Conservation (phyloP, 2,113 vertebrate species). For the Trinectes maculatus region DNA sequence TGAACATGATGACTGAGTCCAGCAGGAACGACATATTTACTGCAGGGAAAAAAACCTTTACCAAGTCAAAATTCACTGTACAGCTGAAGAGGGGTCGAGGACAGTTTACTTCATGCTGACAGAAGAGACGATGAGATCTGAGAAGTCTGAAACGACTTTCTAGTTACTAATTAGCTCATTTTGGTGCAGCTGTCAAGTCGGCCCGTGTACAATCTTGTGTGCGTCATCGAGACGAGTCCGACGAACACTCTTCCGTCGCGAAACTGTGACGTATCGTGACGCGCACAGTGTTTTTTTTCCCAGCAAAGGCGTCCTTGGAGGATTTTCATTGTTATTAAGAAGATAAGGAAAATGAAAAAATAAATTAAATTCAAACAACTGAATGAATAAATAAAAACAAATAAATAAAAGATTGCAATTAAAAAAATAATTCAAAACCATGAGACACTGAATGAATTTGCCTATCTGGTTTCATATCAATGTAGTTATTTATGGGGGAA, state of each 20-base stretch:
- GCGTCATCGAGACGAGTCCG: constrained; percentile 50
- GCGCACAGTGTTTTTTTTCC: not conserved
- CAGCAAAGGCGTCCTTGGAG: too few species aligned
- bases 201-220: not conserved
- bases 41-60: not conserved
- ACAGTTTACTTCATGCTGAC: constrained; percentile 37
- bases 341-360: too few species aligned
- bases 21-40: constrained; percentile 91
- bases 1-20: constrained; percentile 94
- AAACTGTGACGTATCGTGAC: constrained; percentile 38
- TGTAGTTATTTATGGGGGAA: too few species aligned
- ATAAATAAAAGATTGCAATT: too few species aligned
- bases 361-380: too few species aligned
- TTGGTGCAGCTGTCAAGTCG: constrained; percentile 48
- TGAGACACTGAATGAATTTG: too few species aligned
- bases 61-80: not conserved
- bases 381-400: too few species aligned
- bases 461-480: too few species aligned
- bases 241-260: constrained; percentile 55
- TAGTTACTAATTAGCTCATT: constrained; percentile 21
- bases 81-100: not conserved
- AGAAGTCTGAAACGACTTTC: not conserved
- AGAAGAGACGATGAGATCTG: not conserved
- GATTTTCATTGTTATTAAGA: too few species aligned
- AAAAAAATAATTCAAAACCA: too few species aligned